Evolutionary conservation across 2,888 invertebrate genomes (phyloP).

Genomic region (Athripsodes cinereus): DNA sequence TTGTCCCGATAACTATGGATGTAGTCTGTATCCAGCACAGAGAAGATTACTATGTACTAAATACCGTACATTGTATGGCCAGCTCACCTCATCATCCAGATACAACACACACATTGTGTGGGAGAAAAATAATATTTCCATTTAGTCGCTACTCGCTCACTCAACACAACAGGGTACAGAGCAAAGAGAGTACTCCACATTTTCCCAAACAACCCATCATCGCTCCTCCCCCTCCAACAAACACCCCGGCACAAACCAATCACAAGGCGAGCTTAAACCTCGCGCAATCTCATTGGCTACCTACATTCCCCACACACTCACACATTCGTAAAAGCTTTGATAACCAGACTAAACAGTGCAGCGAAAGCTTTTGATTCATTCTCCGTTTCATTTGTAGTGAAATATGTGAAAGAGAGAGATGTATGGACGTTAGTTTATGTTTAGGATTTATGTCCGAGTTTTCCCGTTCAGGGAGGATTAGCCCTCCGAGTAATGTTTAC

Average conservation of each 20-base stretch:
- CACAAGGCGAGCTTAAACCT: conserved; percentile 8
- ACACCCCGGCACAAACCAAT: conserved; percentile 10
- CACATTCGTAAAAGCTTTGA: conserved; percentile 1
- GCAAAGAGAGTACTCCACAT: conserved; percentile 15
- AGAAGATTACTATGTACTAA: too few species aligned
- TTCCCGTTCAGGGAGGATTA: conserved; percentile 35
- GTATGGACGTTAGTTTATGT: not conserved
- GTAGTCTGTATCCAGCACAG: too few species aligned
- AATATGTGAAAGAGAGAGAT: not conserved
- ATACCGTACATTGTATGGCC: too few species aligned
- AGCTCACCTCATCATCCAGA: too few species aligned
- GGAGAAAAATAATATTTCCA: not conserved
- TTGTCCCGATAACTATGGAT: too few species aligned
- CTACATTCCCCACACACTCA: conserved; percentile 12
- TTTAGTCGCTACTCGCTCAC: conserved; percentile 4
- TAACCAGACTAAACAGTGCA: not conserved
- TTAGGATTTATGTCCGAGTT: conserved; percentile 3
- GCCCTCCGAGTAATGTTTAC: conserved; percentile 40
- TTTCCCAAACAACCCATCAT: too few species aligned
- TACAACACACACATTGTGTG: too few species aligned
- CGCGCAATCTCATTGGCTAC: conserved; percentile 13
- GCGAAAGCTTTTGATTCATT: conserved; percentile 17
- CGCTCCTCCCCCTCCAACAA: conserved; percentile 3
- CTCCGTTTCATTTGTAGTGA: conserved; percentile 21
- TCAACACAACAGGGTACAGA: too few species aligned